phyloP scores from a whole-genome alignment of 2,888 invertebrate genomes.

The Synergus itoensis region DNA sequence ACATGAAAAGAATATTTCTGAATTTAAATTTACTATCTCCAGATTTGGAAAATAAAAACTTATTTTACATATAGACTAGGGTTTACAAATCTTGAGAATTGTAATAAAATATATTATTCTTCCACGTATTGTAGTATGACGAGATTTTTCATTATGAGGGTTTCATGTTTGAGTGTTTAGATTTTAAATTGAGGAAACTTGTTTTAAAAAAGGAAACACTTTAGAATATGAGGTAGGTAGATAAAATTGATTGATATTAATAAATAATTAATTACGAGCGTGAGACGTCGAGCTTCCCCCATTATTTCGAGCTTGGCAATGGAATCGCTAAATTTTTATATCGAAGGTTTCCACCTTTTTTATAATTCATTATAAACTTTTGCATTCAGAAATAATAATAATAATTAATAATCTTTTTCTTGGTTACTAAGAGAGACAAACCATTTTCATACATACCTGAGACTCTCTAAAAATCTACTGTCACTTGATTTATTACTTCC shows the following conservation, averaged over 20 bases:
- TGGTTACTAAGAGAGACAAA: too few species aligned
- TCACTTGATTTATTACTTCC: background rate
- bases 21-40: constrained; percentile 9
- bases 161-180: background rate
- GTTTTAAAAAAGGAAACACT: background rate
- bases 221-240: too few species aligned
- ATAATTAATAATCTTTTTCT: too few species aligned
- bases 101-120: background rate
- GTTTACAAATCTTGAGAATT: background rate
- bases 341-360: too few species aligned
- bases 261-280: background rate
- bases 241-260: background rate
- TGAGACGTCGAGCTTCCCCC: background rate
- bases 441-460: too few species aligned
- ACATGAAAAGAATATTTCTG: background rate
- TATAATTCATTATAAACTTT: too few species aligned
- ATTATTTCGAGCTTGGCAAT: background rate
- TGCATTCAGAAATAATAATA: too few species aligned
- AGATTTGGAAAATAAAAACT: background rate
- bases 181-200: background rate
- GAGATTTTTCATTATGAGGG: background rate
- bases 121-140: constrained; percentile 4
- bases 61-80: background rate
- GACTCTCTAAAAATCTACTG: background rate
- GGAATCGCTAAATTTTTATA: background rate